phyloP scores from a whole-genome alignment of 2,888 invertebrate species.

The Lacanobia oleracea region DNA sequence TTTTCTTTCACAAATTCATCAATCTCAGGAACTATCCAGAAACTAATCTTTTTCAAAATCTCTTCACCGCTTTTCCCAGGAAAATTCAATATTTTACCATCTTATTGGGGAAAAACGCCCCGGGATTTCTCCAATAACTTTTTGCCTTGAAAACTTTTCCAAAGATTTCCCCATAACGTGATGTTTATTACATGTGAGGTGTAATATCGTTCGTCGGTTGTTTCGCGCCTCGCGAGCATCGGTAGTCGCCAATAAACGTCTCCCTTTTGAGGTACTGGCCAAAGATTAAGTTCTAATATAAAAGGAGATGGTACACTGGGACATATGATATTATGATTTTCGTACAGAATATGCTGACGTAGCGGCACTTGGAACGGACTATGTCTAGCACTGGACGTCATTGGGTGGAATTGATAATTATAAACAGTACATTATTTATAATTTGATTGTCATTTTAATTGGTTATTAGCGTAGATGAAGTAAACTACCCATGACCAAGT shows the following conservation, averaged over 20 bases:
- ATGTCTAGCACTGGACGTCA: not conserved
- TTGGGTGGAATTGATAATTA: not conserved
- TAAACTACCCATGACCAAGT: not conserved
- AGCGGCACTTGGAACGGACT: not conserved
- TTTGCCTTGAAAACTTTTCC: conserved; percentile 46
- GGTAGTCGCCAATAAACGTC: conserved; percentile 72
- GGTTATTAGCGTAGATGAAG: not conserved
- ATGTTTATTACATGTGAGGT: conserved; percentile 55
- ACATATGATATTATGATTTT: too few species aligned
- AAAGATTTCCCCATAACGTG: conserved; percentile 52
- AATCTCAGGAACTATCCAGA: not conserved
- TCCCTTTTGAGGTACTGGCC: conserved; percentile 61
- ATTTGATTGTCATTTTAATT: not conserved
- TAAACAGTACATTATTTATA: not conserved
- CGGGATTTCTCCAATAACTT: conserved; percentile 29
- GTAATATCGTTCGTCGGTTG: conserved; percentile 66
- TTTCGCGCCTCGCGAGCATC: conserved; percentile 68
- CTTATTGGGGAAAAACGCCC: conserved; percentile 18
- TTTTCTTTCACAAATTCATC: not conserved
- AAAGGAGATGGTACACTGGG: conserved; percentile 33
- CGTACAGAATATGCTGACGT: not conserved
- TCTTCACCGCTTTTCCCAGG: too few species aligned
- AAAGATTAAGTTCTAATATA: conserved; percentile 59
- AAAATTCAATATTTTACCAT: conserved; percentile 23
- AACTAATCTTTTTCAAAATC: not conserved